Evolutionary conservation across 1,140 invertebrate species (phyloP).

Genomic region (Medauroidea extradentata): DNA sequence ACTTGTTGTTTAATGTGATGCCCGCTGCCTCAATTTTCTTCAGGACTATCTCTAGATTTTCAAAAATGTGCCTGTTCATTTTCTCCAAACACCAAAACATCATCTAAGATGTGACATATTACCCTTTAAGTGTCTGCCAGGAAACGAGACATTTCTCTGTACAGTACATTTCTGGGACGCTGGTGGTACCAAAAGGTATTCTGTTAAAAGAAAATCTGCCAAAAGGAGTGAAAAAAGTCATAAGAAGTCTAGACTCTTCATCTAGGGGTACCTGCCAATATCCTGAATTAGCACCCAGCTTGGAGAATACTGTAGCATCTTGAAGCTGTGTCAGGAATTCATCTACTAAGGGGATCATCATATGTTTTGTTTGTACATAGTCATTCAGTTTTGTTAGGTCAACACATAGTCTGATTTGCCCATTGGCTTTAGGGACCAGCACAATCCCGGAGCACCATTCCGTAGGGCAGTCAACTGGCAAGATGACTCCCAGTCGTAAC

Average conservation of each 20-base stretch:
- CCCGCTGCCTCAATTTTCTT: constrained; percentile 15
- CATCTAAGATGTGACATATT: not conserved
- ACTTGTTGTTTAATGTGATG: constrained; percentile 16
- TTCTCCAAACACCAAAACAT: constrained; percentile 5
- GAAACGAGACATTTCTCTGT: constrained; percentile 1
- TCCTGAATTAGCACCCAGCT: too few relatives aligned
- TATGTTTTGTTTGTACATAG: constrained; percentile 27
- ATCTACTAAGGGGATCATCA: too few relatives aligned
- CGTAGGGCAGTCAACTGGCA: constrained; percentile 31
- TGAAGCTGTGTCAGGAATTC: too few relatives aligned
- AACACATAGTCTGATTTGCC: constrained; percentile 37
- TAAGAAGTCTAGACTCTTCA: too few relatives aligned
- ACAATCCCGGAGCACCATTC: constrained; percentile 43
- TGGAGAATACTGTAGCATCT: too few relatives aligned
- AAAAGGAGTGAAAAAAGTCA: too few relatives aligned
- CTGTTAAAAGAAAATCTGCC: too few relatives aligned
- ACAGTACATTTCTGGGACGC: not conserved
- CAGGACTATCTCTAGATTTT: not conserved
- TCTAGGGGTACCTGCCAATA: too few relatives aligned
- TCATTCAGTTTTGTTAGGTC: constrained; percentile 38
- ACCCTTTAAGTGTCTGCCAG: not conserved
- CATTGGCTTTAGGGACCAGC: constrained; percentile 37
- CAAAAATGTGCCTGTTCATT: not conserved
- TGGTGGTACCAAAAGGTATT: too few relatives aligned
- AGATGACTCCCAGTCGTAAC: constrained; percentile 27